Evolutionary conservation across 2,888 invertebrate species (phyloP), one percentile per base, ranked within the genome.

Genomic region (Camptogramma bilineatum): DNA sequence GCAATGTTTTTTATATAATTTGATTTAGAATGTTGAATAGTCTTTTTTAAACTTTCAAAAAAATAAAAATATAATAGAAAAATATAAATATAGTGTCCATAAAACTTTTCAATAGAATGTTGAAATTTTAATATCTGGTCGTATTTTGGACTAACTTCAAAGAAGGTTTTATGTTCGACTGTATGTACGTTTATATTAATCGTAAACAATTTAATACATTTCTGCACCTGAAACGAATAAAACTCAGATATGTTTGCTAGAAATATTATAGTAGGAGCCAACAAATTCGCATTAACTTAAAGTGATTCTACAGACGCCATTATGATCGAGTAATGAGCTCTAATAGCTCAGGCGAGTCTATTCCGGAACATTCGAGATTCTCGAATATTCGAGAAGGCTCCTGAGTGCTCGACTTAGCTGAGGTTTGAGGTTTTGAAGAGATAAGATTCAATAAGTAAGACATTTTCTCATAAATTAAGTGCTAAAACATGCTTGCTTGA

Each of bases 291-390:
- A 39, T 13, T 13, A 28, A 28, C 28, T 28, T 68, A 70, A 72
- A 67, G 56, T 52, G 54, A 67, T 68, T 63, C 44, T 19, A 21
- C 52, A 46, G 47, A 62, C 47, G 61, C 46, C 58, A 69, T 66
- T 64, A 71, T 54, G n/a, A 21, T 53, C 28, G 47, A 57, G 59
- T 64, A 70, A 72, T 72, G 67, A 72, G 57, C 59, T 50, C 48
- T 70, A 65, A 67, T 67, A 56, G 71, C 66, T 47, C 28, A 47
- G 54, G 48, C 64, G 48, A 16, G 52, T 34, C 16, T 10, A 19
- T 50, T 57, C 47, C 4, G 13, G 55, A 52, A 52, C 42, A 47
- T 64, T 60, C 59, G 31, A 10, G 60, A 56, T 55, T 62, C 54
- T 10, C 16, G 51, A 44, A 56, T 52, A 48, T 60, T 52, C 52